Conservation (phyloP, 2,113 vertebrate species). For the Phaetusa simplex region DNA sequence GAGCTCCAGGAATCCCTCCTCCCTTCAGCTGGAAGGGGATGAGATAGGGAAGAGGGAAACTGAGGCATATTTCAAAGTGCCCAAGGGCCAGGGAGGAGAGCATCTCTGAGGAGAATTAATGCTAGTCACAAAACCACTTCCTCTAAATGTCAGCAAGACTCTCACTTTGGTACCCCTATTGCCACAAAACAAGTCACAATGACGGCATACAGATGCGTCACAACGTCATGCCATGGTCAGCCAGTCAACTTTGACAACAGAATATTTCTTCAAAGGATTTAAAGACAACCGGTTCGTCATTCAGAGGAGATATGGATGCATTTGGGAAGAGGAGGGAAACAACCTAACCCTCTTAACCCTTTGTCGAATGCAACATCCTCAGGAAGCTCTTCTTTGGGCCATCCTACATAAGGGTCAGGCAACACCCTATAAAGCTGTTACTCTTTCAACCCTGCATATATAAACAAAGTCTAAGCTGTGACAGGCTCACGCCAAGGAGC, state of each 20-base stretch:
- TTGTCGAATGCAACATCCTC: neutral
- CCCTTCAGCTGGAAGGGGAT: neutral
- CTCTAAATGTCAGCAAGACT: neutral
- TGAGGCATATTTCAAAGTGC: neutral
- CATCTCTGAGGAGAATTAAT: neutral
- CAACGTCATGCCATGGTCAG: accelerated
- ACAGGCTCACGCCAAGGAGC: neutral
- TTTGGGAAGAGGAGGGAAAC: neutral
- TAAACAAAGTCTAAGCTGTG: neutral
- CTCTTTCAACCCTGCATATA: accelerated
- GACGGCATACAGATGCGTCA: accelerated
- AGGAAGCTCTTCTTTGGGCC: neutral
- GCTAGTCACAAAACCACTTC: neutral
- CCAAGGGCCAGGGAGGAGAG: neutral
- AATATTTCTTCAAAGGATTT: neutral
- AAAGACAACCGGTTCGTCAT: neutral
- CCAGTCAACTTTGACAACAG: neutral
- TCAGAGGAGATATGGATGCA: accelerated
- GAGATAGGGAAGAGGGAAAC: neutral
- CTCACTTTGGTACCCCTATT: neutral
- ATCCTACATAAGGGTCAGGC: neutral
- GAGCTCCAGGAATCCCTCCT: neutral
- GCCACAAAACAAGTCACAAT: accelerated
- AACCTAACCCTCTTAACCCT: neutral
- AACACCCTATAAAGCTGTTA: neutral